Evolutionary conservation across 2,888 invertebrate genomes (phyloP).

Genomic region (Lottia scabra): DNA sequence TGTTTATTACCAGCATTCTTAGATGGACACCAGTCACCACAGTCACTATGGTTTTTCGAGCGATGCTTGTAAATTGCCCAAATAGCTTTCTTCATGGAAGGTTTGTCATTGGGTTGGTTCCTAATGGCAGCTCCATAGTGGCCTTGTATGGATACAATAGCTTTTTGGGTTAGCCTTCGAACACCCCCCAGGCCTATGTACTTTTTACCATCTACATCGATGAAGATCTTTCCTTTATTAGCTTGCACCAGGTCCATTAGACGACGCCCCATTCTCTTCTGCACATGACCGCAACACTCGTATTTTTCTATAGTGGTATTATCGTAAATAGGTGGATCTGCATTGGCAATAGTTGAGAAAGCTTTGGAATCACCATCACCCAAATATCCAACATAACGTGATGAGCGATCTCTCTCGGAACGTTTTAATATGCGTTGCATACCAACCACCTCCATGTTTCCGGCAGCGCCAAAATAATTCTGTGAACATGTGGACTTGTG

Average conservation of each 20-base stretch:
- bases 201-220: no score
- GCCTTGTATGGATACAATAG: no score
- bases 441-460: neutral
- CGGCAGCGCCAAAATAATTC: neutral
- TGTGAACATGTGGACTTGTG: no score
- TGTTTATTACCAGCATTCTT: neutral
- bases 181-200: no score
- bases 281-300: neutral
- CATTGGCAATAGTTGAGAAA: neutral
- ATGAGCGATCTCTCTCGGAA: neutral
- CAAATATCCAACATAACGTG: neutral
- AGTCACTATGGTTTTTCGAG: neutral
- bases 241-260: neutral
- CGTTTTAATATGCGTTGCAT: neutral
- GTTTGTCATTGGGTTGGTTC: neutral
- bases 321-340: neutral
- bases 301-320: neutral
- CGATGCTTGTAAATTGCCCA: neutral
- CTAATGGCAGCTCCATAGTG: neutral
- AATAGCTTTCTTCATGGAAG: neutral
- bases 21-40: neutral
- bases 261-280: neutral
- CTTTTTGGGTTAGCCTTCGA: no score
- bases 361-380: neutral
- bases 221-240: no score